phyloP scores from a whole-genome alignment of 2,888 invertebrate genomes.

The Sericinus montela region DNA sequence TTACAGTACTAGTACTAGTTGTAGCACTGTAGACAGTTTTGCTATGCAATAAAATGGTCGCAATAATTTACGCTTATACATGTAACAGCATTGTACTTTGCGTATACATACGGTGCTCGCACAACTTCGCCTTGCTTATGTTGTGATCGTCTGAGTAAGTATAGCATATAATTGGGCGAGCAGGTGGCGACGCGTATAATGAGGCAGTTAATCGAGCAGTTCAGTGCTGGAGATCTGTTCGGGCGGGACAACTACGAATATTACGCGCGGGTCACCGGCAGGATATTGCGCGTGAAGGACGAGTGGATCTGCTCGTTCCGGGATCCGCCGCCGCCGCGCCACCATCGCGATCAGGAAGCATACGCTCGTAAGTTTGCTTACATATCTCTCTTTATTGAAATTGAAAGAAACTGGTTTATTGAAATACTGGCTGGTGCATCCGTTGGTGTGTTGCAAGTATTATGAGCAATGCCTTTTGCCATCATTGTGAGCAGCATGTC shows the following conservation, averaged over 20 bases:
- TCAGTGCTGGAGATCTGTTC: constrained; percentile 96
- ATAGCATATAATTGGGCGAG: constrained; percentile 31
- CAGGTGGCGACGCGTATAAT: constrained; percentile 97
- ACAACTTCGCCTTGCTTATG: background rate
- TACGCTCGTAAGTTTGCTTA: constrained; percentile 80
- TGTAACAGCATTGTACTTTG: no score
- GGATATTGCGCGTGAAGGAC: constrained; percentile 94
- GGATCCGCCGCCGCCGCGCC: constrained; percentile 87
- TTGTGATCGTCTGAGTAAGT: background rate
- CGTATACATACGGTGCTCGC: background rate
- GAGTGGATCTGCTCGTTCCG: constrained; percentile 97
- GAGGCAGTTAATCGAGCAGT: constrained; percentile 98
- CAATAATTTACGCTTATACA: no score
- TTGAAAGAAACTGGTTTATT: no score
- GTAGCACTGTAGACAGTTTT: no score
- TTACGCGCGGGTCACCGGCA: constrained; percentile 95
- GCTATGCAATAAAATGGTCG: no score
- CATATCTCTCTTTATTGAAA: no score
- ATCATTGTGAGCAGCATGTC: no score
- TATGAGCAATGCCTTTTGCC: no score
- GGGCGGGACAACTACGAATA: constrained; percentile 97
- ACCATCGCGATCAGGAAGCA: constrained; percentile 82
- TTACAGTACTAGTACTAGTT: no score
- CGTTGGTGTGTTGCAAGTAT: no score
- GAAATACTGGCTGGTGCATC: no score